Evolutionary conservation across 2,797 vertebrate species (phyloP), one percentile per base, ranked within the genome.

Genomic region (Pseudomugil gertrudae): DNA sequence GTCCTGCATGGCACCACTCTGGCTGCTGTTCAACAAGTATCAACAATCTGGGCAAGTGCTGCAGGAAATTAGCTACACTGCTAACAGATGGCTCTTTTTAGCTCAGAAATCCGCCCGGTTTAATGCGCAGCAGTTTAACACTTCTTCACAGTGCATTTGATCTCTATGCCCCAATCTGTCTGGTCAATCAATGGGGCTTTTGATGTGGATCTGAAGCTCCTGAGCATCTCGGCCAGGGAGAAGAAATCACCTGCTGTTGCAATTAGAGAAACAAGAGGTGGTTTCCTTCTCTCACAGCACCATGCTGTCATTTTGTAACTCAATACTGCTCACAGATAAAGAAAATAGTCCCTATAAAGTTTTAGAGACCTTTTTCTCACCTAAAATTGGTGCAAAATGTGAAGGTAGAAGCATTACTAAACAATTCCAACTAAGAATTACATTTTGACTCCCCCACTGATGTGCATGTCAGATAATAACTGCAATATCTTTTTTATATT

Each of bases 141-240:
- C 89, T 85, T 89, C 85, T 91, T 92, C 88, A 92, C 87, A 90
- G 88, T 68, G 54, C 88, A 90, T 93, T 93, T 93, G 90, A 93
- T 93, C 92, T 92, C 87, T 84, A 82, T 87, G 86, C 88, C 85
- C 84, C 91, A 93, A 90, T 93, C 91, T 93, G 92, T 92, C 77
- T 53, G 11, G 72, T 72, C 79, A 90, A 89, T 94, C 92, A 91
- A 88, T 89, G 86, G 83, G 69, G 66, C 84, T 88, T 91, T 92
- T 89, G 89, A 90, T 88, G 87, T 84, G 78, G 17, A 17, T 85
- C 69, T 24, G 82, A 76, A 78, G 83, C 84, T 69, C 84, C 86
- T 82, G 60, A 87, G 84, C 77, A 83, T 75, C 76, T 83, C 56
- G 38, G 71, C 69, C 83, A 77, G 57, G 2, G 71, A 83, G 64